Base-by-base conservation (phyloP, 2,888 invertebrate species). In the Acleris laterana region DNA sequence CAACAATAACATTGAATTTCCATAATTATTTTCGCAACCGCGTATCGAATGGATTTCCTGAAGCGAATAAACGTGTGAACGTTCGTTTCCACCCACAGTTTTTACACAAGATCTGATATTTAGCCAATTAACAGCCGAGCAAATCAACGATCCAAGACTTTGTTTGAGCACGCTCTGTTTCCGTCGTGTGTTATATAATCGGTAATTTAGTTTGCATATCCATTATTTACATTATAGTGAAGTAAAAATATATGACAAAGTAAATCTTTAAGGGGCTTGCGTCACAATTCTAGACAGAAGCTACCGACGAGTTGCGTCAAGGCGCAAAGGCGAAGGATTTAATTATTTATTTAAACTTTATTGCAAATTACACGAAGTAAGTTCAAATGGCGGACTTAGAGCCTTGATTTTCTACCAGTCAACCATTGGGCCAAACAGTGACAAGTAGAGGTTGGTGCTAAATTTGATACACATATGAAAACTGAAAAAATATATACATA, bases 151-250 rank as follows among this genome's bases (percentile, higher is more conserved):
- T 70, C 72, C 76, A 56, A 71, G 51, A 68, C 70, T 72, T 71
- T 66, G 67, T 69, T 71, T n/a, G 17, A 69, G 68, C 72, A 71
- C 72, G 76, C 74, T 74, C 76, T 77, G 76, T 73, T 77, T 77
- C 72, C 72, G 63, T 20, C 28, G 62, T 38, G 51, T 42, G 52
- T 66, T 66, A 62, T 66, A 66, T 66, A 66, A 66, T 22, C 48
- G 13, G 28, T 28, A 25, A 56, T 58, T 25, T n/a, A 46, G 56
- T 62, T 61, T 66, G 62, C 61, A 62, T 51, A 57, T 66, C 46
- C 28, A 61, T 61, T 65, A 55, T 61, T 66, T 57, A 57, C 61
- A 19, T 60, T 42, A 22, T 19, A 11, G 38, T 16, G 32, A 25
- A 53, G 20, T 51, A 61, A 59, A 53, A 65, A 49, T 49, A 60